These are phyloP conservation scores for Tautogolabrus adspersus DNA, from an alignment of 2,113 vertebrate genomes.

Conservation along the genomic window DNA sequence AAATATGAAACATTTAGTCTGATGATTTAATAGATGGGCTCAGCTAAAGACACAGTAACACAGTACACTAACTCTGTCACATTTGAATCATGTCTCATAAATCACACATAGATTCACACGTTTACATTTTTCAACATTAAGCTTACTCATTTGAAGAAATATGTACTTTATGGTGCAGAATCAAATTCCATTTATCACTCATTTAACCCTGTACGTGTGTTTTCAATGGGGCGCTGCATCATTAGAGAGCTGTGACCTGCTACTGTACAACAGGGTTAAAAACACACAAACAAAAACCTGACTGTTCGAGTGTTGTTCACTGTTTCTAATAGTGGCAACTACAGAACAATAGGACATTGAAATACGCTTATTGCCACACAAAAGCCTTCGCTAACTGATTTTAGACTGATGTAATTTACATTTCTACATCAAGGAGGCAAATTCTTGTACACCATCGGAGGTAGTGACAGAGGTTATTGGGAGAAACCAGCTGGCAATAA, in stretches of 20 bases:
- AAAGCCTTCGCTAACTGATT: no score
- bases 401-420: no score
- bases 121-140: constrained; percentile 39
- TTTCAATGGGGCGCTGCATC: not conserved
- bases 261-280: no score
- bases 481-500: no score
- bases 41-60: constrained; percentile 21
- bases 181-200: constrained; percentile 10
- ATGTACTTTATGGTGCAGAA: constrained; percentile 3
- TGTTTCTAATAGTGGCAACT: no score
- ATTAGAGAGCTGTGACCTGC: not conserved
- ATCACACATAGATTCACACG: constrained; percentile 9
- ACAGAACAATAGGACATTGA: no score
- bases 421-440: no score
- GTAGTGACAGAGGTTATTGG: no score
- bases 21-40: constrained; percentile 55
- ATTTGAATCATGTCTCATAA: constrained; percentile 14
- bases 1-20: constrained; percentile 56
- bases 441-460: no score
- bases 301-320: no score
- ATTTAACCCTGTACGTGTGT: not conserved
- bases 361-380: no score
- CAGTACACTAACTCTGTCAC: constrained; percentile 28
- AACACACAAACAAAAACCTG: no score
- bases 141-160: constrained; percentile 5